Evolutionary conservation across 2,888 invertebrate species (phyloP), one percentile per base, ranked within the genome.

Genomic region (Pseudoips prasinana): DNA sequence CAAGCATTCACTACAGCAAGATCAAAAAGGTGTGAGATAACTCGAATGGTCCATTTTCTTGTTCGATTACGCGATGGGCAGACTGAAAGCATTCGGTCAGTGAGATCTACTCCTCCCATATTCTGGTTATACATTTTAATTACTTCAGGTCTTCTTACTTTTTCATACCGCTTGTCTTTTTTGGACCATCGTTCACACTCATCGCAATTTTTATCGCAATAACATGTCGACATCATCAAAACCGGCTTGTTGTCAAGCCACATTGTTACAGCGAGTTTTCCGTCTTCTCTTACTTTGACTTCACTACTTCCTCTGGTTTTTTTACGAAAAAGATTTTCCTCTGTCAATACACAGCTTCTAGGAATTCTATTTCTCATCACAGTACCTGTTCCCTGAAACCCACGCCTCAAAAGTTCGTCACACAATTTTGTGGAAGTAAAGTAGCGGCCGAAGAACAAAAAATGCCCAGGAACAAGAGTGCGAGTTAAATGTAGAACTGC

Each of bases 321-420:
- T 27, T 35, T 26, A 30, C 22, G 33, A 33, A 7, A 39, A 30
- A 33, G 28, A 32, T 31, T 37, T 27, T 27, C 27, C 22, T 25
- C 26, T 17, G 18, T 37, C 19, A 27, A 31, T 26, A 22, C 9
- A 18, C 30, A 37, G n/a, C n/a, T n/a, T n/a, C n/a, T 14, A 5
- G 14, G 14, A 14, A 14, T 14, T 5, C 14, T 14, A 5, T 14
- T 14, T 14, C 5, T 14, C 14, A 14, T 14, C 3, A 14, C 5
- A 5, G 14, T 14, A 14, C 14, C 14, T 5, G 14, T 5, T 3
- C 14, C 2, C 14, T 14, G 14, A 14, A 14, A 14, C 14, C 14
- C 14, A 3, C 14, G 14, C 5, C 14, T 14, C 3, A 14, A 3
- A 5, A 20, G 20, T 7, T 20, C 20, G 3, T 20, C 7, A 11